Base-by-base conservation (phyloP, 2,113 vertebrate genomes). In the Eurypyga helias region DNA sequence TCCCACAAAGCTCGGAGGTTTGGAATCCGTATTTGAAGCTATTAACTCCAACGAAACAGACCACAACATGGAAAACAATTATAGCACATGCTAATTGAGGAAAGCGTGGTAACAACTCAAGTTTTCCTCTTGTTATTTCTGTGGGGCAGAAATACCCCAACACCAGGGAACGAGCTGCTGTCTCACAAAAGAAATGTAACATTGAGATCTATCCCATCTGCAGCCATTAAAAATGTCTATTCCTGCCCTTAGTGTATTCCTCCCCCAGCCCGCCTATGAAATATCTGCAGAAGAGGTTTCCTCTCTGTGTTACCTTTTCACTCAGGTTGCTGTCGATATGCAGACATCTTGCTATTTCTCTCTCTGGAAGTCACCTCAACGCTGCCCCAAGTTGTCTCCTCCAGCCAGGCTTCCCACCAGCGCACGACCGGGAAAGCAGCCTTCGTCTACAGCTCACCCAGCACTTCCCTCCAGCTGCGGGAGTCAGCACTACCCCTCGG, bases 301-400 rank as follows among this genome's bases (percentile, higher is more conserved):
- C 58, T 25, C 2, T 0, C 4, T 0, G 17, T 15, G 24, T 4
- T 23, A 3, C 38, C 70, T 51, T 71, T 48, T 19, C 49, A 52
- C 58, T 17, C 36, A 11, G 11, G 7, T 77, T 36, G 11, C 16
- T 18, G 6, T 9, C 57, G 8, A 7, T 2, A 6, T 1, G 2
- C 46, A 77, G 58, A 65, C 3, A 2, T 83, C 69, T 72, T 43
- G 6, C 61, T 13, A 12, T 18, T 45, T 36, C n/a, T 16, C 41
- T 54, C 61, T 29, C 73, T 16, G 2, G 29, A 52, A 83, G 65
- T 16, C 80, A 16, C 60, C 41, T 45, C 38, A 20, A 51, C 0
- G 0, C 71, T 24, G 52, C 57, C 41, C 5, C 41, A 45, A 48
- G n/a, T 18, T 43, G 46, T 23, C 5, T 69, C 69, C 58, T 13